Percentiles rank a stretch among this genome's conserved stretches.
Evolutionary conservation across 2,797 vertebrate genomes (phyloP).

Genomic region (Tarsius wallacei): DNA sequence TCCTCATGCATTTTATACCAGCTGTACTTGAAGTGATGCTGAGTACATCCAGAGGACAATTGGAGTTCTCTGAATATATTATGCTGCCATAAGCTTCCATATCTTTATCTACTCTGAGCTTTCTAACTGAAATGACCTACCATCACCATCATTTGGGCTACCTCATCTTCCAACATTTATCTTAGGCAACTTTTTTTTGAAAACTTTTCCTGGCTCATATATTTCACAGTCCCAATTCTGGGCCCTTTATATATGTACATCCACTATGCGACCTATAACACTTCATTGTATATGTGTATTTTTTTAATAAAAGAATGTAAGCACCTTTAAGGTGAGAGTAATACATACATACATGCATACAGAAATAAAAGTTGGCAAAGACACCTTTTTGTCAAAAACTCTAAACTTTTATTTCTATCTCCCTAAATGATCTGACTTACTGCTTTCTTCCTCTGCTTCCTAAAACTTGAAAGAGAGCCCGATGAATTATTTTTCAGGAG

Average conservation of each 20-base stretch:
- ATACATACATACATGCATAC: neutral
- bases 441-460: neutral
- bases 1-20: neutral
- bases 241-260: neutral
- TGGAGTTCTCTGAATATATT: neutral
- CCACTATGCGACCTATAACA: neutral
- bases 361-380: constrained; percentile 6
- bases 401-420: neutral
- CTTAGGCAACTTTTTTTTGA: neutral
- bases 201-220: neutral
- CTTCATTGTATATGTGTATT: neutral
- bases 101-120: neutral
- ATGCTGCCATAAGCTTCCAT: neutral
- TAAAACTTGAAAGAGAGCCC: neutral
- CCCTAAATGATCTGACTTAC: neutral
- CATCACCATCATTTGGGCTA: neutral
- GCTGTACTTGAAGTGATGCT: neutral
- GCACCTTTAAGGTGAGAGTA: neutral
- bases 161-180: neutral
- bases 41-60: neutral
- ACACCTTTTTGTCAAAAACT: neutral
- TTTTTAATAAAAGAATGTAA: neutral
- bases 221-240: neutral
- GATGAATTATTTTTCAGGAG: neutral
- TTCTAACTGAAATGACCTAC: neutral